A percentile compares a stretch with the other conserved stretches of the same genome.
Evolutionary conservation across 2,797 vertebrate species (phyloP).

Genomic region (Chrysocyon brachyurus): DNA sequence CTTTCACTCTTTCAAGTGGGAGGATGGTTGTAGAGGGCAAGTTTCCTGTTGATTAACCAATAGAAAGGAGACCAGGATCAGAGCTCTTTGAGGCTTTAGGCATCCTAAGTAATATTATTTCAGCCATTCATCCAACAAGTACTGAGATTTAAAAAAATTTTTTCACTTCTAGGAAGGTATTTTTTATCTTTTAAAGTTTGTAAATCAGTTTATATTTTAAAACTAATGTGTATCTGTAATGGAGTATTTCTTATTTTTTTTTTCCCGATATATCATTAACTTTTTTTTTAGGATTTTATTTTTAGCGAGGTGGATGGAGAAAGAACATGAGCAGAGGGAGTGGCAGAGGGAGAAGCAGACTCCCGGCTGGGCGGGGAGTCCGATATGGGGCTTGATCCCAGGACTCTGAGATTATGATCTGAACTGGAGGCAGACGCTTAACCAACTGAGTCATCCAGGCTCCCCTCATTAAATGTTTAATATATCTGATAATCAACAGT

Average conservation of each 20-base stretch:
- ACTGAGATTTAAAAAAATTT: background rate
- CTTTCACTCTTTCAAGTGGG: background rate
- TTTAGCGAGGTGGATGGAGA: no score
- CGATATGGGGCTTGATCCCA: no score
- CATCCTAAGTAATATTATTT: slow-evolving; percentile 33
- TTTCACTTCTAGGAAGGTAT: background rate
- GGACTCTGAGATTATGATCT: no score
- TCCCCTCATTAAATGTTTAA: background rate
- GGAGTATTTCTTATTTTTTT: slow-evolving; percentile 8
- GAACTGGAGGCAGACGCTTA: no score
- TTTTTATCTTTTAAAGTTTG: background rate
- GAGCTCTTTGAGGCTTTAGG: background rate
- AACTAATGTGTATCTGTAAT: background rate
- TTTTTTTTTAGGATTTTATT: no score
- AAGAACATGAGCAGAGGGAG: no score
- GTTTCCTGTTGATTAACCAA: background rate
- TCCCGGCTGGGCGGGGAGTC: no score
- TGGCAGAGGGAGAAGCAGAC: no score
- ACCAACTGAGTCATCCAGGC: no score
- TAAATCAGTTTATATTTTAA: slow-evolving; percentile 4
- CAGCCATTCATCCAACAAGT: background rate
- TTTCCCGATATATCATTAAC: background rate
- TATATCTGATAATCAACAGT: background rate
- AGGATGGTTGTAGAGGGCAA: background rate
- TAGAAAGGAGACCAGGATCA: background rate